phyloP scores from a whole-genome alignment of 2,113 vertebrate genomes.

The Nothoprocta pentlandii region DNA sequence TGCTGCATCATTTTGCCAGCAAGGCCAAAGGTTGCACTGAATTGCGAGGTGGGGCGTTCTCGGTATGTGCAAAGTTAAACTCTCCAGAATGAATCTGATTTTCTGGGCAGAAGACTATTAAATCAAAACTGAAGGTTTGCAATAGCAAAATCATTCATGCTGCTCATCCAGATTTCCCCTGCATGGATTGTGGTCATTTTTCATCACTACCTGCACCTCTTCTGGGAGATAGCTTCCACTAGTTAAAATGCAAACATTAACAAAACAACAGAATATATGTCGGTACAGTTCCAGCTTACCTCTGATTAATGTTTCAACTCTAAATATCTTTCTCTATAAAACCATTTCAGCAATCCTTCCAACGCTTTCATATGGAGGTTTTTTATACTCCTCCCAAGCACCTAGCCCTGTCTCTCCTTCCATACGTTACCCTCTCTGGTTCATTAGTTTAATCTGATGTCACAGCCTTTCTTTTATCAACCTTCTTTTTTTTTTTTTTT shows the following conservation, averaged over 20 bases:
- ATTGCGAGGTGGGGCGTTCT: not conserved
- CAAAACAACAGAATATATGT: not conserved
- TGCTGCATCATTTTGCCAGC: not conserved
- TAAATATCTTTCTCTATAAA: not conserved
- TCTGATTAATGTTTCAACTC: not conserved
- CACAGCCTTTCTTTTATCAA: not conserved
- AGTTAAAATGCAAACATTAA: not conserved
- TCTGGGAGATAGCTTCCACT: not conserved
- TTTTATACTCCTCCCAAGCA: not conserved
- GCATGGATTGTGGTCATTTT: not conserved
- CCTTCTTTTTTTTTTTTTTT: too few relatives aligned
- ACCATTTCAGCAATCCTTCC: not conserved
- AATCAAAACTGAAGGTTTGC: slow-evolving; percentile 8
- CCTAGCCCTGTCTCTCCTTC: not conserved
- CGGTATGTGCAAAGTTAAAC: not conserved
- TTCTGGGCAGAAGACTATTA: not conserved
- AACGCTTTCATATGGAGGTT: not conserved
- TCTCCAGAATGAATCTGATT: not conserved
- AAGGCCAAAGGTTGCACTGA: not conserved
- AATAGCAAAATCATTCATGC: not conserved
- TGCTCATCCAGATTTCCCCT: not conserved
- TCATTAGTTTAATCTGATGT: not conserved
- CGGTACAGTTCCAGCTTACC: not conserved
- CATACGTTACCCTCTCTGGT: not conserved
- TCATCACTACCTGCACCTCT: not conserved